Percentiles rank a stretch among this genome's conserved stretches.
Conservation (phyloP, 1,140 invertebrate genomes). For the Diuraphis noxia region DNA sequence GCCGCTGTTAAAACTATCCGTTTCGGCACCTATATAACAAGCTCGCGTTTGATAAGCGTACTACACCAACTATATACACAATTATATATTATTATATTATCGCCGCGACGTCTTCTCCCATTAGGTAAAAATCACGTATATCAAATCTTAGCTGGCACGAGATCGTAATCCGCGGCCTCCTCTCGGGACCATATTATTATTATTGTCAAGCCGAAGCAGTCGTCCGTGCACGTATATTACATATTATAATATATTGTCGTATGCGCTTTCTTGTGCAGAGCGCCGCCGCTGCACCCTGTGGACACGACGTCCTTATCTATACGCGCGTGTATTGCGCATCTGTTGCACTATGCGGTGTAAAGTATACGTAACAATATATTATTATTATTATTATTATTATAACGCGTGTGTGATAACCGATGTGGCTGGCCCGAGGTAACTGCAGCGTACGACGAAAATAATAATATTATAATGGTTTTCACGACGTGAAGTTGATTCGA, state of each 20-base stretch:
- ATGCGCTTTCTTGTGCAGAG: background rate
- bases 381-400: too few species aligned
- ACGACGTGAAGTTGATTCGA: conserved; percentile 31
- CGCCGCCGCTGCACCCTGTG: background rate
- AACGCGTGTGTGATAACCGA: background rate
- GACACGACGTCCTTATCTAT: background rate
- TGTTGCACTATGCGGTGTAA: too few species aligned
- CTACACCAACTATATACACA: background rate
- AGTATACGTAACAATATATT: too few species aligned
- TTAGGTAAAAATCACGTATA: conserved; percentile 25
- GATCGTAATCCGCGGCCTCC: conserved; percentile 12
- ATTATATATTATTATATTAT: background rate
- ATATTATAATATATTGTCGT: background rate
- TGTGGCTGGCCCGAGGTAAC: background rate
- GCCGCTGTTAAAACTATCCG: background rate
- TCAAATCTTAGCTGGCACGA: background rate
- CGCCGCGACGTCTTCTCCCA: background rate
- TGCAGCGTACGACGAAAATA: background rate
- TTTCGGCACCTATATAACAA: conserved; percentile 42
- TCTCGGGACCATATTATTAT: background rate
- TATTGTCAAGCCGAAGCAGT: background rate
- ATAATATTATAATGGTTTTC: conserved; percentile 4
- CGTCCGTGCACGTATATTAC: background rate
- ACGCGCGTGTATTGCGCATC: background rate
- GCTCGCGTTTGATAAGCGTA: background rate